Percentiles rank a stretch among this genome's conserved stretches.
Conservation (phyloP, 2,888 invertebrate genomes). For the Escarpia spicata region DNA sequence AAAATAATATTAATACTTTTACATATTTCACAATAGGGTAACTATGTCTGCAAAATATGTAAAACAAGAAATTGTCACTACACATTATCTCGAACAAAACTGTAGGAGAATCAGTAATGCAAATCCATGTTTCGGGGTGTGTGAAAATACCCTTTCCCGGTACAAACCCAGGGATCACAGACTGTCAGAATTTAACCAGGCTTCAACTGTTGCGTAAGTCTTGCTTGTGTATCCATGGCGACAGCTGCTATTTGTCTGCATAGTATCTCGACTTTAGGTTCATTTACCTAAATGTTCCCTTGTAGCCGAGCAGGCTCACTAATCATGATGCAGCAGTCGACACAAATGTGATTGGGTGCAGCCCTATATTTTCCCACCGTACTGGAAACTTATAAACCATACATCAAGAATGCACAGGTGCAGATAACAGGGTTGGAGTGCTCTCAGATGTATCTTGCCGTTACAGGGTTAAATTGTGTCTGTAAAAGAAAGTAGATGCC, state of each 20-base stretch:
- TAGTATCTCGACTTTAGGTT: slow-evolving; percentile 7
- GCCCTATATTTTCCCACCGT: not conserved
- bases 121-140: not conserved
- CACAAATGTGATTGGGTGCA: not conserved
- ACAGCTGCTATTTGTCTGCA: not conserved
- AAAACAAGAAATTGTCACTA: too few relatives aligned
- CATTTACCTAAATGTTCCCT: not conserved
- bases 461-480: too few relatives aligned
- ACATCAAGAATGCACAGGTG: not conserved
- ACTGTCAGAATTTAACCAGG: not conserved
- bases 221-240: not conserved
- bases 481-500: not conserved
- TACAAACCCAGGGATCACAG: not conserved
- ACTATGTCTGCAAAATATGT: too few relatives aligned
- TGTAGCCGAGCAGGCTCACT: not conserved
- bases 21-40: too few relatives aligned
- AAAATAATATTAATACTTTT: too few relatives aligned
- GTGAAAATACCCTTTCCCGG: not conserved
- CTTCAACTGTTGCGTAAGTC: not conserved
- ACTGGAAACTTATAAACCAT: not conserved
- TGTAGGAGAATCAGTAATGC: not conserved
- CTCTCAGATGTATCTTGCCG: not conserved
- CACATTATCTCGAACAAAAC: not conserved
- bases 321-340: not conserved
- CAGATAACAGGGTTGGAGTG: not conserved